Evolutionary conservation across 23 tunicate genomes (phyloP), one percentile per base, ranked within the genome.

Genomic region (Ciona savignyi): DNA sequence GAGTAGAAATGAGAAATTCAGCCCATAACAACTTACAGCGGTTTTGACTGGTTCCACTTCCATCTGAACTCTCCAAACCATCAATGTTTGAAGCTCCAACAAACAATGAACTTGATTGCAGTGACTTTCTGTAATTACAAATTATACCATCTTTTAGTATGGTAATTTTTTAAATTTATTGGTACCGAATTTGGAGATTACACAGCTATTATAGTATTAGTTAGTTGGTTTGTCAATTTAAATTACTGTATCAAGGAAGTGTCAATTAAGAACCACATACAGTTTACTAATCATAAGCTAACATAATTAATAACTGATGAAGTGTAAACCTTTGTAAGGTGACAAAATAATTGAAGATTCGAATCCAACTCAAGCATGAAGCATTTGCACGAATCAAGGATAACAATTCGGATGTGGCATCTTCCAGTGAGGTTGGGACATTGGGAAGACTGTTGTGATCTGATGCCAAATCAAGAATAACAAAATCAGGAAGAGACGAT

Each of bases 401-500:
- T 33, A 88, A 33, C 21, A 81, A 31, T 1, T 78, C 79, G 32
- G 81, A 84, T 6, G 77, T 31, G 4, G 85, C 15, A 15, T 42
- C 56, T 42, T 42, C 56, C 56, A 15, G 11, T 42, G 56, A 9
- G 15, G 56, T 9, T 6, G 56, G 15, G 15, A 42, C 56, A 42
- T 42, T 15, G 23, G 84, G 80, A 25, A 81, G 72, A 25, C 70
- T 62, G 63, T 31, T 30, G 74, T 88, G 84, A 42, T 77, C 83
- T n/a, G 87, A 60, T 48, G 84, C 34, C 21, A 88, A 67, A 61
- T 88, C 87, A 27, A 82, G 61, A 4, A 82, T 24, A 32, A 88
- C 70, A 62, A 88, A 88, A 29, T 88, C 96, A 6, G 96, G 87
- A 33, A 88, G 64, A 4, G 86, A 74, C 20, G 70, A 32, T 34